phyloP scores from a whole-genome alignment of 2,797 vertebrate genomes.

The Nannoperca australis region DNA sequence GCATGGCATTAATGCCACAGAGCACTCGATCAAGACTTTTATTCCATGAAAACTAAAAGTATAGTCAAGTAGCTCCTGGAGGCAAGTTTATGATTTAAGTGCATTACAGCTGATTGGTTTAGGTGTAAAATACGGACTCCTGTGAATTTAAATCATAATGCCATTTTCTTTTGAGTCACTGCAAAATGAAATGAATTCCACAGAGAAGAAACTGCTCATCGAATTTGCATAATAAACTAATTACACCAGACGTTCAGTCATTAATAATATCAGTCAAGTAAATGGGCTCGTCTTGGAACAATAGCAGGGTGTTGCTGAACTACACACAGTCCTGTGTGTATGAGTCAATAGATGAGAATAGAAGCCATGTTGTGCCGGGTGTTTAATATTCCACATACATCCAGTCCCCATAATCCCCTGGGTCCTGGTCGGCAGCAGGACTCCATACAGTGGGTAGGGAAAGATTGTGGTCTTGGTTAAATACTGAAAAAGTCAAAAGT shows the following conservation, averaged over 20 bases:
- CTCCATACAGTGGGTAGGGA: conserved; percentile 35
- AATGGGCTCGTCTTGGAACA: conserved; percentile 69
- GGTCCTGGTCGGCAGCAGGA: conserved; percentile 48
- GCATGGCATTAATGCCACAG: conserved; percentile 5
- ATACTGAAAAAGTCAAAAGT: conserved; percentile 2
- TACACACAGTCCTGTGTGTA: conserved; percentile 42
- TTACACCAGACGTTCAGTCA: conserved; percentile 66
- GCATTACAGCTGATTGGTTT: conserved; percentile 54
- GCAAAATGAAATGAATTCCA: conserved; percentile 60
- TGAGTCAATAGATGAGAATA: conserved; percentile 60
- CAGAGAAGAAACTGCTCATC: conserved; percentile 63
- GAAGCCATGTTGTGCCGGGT: conserved; percentile 44
- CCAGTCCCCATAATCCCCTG: conserved; percentile 59
- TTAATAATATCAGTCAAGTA: conserved; percentile 80
- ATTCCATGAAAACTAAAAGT: conserved; percentile 45
- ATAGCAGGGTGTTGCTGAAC: conserved; percentile 59
- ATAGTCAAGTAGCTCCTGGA: conserved; percentile 24
- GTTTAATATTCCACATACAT: conserved; percentile 75
- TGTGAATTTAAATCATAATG: conserved; percentile 55
- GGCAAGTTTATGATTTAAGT: conserved; percentile 34
- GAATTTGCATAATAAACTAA: conserved; percentile 77
- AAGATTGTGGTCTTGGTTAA: background rate
- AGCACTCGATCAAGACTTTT: conserved; percentile 21
- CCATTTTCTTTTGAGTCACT: conserved; percentile 57
- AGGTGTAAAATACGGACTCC: conserved; percentile 48